phyloP scores from a whole-genome alignment of 2,888 invertebrate species.

The Cerastoderma edule region DNA sequence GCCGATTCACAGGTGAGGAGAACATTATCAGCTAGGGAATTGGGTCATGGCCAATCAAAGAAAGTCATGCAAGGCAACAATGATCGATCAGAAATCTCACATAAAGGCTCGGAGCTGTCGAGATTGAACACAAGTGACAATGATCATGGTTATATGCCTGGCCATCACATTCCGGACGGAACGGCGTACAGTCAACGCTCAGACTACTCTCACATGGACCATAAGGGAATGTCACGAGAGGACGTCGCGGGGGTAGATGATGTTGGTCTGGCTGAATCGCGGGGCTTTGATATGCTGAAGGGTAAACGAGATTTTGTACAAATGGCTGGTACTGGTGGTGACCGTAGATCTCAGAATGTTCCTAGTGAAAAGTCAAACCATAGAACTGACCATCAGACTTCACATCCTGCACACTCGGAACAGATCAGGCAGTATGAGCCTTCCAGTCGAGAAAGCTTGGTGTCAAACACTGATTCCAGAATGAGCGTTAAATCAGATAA shows the following conservation, averaged over 20 bases:
- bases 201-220: constrained; percentile 61
- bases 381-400: too few species aligned
- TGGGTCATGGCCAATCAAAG: too few species aligned
- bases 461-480: too few species aligned
- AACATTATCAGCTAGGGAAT: too few species aligned
- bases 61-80: too few species aligned
- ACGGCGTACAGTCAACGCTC: constrained; percentile 69
- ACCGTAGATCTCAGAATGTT: background rate
- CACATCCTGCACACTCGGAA: too few species aligned
- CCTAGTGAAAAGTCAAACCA: background rate
- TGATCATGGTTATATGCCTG: constrained; percentile 61
- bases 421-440: too few species aligned
- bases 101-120: constrained; percentile 19
- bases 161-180: constrained; percentile 73
- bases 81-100: too few species aligned
- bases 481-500: too few species aligned
- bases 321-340: background rate
- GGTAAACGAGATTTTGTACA: constrained; percentile 19
- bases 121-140: constrained; percentile 32
- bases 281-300: constrained; percentile 65
- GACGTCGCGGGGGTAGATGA: constrained; percentile 68
- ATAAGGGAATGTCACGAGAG: constrained; percentile 63
- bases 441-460: too few species aligned
- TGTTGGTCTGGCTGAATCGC: constrained; percentile 67
- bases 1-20: too few species aligned